Evolutionary conservation across 2,797 vertebrate genomes (phyloP).

Genomic region (Cuculus canorus): DNA sequence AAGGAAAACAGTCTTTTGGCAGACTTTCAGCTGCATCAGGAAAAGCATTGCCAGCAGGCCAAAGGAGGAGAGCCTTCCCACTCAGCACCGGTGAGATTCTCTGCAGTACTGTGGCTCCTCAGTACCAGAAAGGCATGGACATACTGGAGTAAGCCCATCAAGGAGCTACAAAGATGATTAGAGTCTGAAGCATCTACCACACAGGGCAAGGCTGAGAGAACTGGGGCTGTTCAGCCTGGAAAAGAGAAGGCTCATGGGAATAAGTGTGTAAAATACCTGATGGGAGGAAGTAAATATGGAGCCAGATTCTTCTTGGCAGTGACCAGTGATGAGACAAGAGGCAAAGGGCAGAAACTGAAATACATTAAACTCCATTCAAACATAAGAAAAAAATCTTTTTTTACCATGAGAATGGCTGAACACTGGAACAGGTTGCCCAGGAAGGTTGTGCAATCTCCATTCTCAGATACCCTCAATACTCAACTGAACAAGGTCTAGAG

Average conservation of each 20-base stretch:
- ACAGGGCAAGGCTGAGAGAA: background rate
- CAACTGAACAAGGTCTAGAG: background rate
- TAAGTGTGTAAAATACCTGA: background rate
- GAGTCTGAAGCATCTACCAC: background rate
- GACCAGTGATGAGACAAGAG: background rate
- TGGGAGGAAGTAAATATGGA: background rate
- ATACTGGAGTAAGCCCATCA: background rate
- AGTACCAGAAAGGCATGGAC: background rate
- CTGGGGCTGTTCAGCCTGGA: background rate
- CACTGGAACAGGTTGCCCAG: background rate
- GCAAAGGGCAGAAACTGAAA: background rate
- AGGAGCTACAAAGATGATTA: background rate
- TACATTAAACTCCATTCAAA: background rate
- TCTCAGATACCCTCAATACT: background rate
- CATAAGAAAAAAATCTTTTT: background rate
- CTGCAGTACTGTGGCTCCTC: background rate
- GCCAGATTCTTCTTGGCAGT: background rate
- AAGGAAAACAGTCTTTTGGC: fast-evolving
- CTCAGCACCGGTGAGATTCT: background rate
- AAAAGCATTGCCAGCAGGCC: background rate
- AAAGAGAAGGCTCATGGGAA: background rate
- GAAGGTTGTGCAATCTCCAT: background rate
- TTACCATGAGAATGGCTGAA: background rate
- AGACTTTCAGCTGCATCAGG: background rate
- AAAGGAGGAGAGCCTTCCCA: background rate